These are phyloP conservation scores for Leptoclinus maculatus DNA, from an alignment of 2,797 vertebrate genomes.

Conservation along the genomic window DNA sequence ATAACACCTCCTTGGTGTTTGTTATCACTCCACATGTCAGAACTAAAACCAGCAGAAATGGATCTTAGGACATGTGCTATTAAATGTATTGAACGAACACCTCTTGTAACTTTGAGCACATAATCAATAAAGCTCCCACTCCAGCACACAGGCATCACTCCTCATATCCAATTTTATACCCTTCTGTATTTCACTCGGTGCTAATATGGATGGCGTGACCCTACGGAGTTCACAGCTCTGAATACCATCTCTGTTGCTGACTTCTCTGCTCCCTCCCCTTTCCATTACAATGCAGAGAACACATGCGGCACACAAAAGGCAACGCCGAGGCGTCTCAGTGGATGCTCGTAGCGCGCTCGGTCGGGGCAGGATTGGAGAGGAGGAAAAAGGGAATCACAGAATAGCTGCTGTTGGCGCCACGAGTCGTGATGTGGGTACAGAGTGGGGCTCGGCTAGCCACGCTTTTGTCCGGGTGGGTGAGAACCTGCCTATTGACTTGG, in stretches of 20 bases:
- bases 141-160: not conserved
- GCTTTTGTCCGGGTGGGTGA: slow-evolving; percentile 45
- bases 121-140: slow-evolving; percentile 16
- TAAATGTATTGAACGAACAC: not conserved
- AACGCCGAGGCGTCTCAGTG: slow-evolving; percentile 28
- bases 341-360: slow-evolving; percentile 31
- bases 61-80: not conserved
- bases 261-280: slow-evolving; percentile 29
- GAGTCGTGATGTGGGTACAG: slow-evolving; percentile 58
- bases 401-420: slow-evolving; percentile 52
- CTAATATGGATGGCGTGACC: slow-evolving; percentile 30
- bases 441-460: slow-evolving; percentile 16
- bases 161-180: not conserved
- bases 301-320: slow-evolving; percentile 32
- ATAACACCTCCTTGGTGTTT: slow-evolving; percentile 28
- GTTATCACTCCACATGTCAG: not conserved
- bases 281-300: slow-evolving; percentile 49
- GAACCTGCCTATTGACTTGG: slow-evolving; percentile 42
- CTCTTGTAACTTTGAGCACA: slow-evolving; percentile 16
- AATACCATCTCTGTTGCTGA: slow-evolving; percentile 36
- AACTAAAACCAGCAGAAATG: slow-evolving; percentile 7
- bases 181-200: slow-evolving; percentile 11
- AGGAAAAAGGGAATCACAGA: slow-evolving; percentile 55
- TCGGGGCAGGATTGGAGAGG: slow-evolving; percentile 41
- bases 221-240: slow-evolving; percentile 30